phyloP scores from a whole-genome alignment of 2,113 vertebrate genomes.

The Tetrax tetrax region DNA sequence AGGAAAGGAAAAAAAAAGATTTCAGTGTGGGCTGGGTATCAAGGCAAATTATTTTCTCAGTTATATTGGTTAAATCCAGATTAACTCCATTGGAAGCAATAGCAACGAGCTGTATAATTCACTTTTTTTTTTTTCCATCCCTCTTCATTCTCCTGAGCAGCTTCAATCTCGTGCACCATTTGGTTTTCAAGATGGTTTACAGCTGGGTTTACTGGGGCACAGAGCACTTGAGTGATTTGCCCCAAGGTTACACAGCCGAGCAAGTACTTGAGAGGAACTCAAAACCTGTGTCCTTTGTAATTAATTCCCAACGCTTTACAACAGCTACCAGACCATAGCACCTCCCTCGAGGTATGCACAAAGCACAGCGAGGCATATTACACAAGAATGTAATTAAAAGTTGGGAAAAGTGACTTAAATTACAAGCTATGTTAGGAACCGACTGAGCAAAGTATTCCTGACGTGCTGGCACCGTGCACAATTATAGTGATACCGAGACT shows the following conservation, averaged over 20 bases:
- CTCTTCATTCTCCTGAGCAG: neutral
- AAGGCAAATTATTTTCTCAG: neutral
- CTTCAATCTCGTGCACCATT: slow-evolving; percentile 29
- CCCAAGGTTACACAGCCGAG: slow-evolving; percentile 49
- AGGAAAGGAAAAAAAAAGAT: neutral
- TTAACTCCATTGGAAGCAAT: neutral
- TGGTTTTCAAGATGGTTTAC: slow-evolving; percentile 43
- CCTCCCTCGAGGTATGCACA: neutral
- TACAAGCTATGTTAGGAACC: neutral
- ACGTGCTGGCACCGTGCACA: neutral
- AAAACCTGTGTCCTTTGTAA: neutral
- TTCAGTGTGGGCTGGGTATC: neutral
- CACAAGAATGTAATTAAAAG: neutral
- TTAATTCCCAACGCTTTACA: neutral
- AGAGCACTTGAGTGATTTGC: slow-evolving; percentile 25
- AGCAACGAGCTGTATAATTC: neutral
- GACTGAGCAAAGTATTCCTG: neutral
- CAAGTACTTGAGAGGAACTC: neutral
- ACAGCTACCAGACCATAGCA: neutral
- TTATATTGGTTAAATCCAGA: neutral
- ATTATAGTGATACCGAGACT: neutral
- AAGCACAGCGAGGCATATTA: neutral
- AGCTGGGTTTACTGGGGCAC: slow-evolving; percentile 40
- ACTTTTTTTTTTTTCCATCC: neutral
- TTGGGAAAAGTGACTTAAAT: neutral